A percentile compares a stretch with the other conserved stretches of the same genome.
These are phyloP conservation scores for Odontomachus brunneus DNA, from an alignment of 1,140 invertebrate species.

Conservation along the genomic window DNA sequence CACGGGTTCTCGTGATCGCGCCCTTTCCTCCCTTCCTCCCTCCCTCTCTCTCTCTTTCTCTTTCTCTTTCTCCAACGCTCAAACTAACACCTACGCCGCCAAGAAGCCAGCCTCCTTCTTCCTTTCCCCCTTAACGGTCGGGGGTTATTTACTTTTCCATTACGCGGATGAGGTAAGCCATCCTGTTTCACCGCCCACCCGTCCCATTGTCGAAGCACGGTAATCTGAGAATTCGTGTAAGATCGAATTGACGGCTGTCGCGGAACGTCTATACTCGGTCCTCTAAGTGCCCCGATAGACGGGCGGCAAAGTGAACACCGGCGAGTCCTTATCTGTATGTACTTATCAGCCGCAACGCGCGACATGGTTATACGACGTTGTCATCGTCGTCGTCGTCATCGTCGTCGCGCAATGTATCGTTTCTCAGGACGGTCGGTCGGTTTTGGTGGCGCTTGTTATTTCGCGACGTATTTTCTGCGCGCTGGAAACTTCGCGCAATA, in stretches of 20 bases:
- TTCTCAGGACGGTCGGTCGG: slow-evolving; percentile 1
- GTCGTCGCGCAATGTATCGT: neutral
- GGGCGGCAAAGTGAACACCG: slow-evolving; percentile 15
- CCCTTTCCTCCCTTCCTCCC: neutral
- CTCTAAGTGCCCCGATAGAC: slow-evolving; percentile 24
- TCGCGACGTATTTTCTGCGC: neutral
- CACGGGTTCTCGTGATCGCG: slow-evolving; percentile 26
- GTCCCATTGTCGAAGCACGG: slow-evolving; percentile 48
- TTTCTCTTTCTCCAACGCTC: neutral
- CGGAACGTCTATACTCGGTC: slow-evolving; percentile 31
- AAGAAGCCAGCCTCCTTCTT: slow-evolving; percentile 14
- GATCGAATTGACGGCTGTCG: slow-evolving; percentile 53
- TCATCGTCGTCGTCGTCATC: neutral
- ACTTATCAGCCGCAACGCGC: slow-evolving; percentile 21
- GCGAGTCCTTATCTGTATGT: slow-evolving; percentile 40
- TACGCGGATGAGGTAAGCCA: slow-evolving; percentile 58
- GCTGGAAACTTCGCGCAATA: neutral
- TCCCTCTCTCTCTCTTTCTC: neutral
- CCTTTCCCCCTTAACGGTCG: slow-evolving; percentile 11
- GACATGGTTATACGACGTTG: slow-evolving; percentile 1
- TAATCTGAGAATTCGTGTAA: slow-evolving; percentile 59
- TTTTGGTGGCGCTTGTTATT: slow-evolving; percentile 6
- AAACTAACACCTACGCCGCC: slow-evolving; percentile 48
- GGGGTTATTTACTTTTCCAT: slow-evolving; percentile 63
- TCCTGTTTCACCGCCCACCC: slow-evolving; percentile 35